Evolutionary conservation across 2,888 invertebrate species (phyloP).

Genomic region (Neelides folsomi): DNA sequence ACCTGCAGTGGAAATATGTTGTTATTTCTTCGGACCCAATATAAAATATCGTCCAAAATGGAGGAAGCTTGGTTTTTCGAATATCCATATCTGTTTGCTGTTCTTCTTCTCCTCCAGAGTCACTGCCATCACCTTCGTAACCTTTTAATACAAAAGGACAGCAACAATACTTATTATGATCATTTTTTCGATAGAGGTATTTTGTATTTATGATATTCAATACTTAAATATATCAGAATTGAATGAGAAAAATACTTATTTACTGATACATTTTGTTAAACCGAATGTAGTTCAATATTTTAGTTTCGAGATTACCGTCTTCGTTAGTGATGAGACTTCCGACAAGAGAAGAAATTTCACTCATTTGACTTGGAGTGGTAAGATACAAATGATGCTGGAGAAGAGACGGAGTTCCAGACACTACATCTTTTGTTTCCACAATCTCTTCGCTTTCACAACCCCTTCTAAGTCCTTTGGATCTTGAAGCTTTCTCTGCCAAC

Average conservation of each 20-base stretch:
- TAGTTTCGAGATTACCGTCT: no score
- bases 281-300: no score
- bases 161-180: neutral
- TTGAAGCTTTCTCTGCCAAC: constrained; percentile 4
- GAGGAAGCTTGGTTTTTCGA: constrained; percentile 46
- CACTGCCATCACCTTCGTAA: constrained; percentile 52
- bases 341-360: constrained; percentile 35
- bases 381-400: constrained; percentile 6
- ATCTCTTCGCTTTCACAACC: constrained; percentile 4
- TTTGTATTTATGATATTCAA: neutral
- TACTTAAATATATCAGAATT: no score
- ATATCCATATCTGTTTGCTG: constrained; percentile 45
- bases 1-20: constrained; percentile 56
- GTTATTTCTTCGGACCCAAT: constrained; percentile 47
- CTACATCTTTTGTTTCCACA: neutral
- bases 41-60: constrained; percentile 57
- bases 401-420: neutral
- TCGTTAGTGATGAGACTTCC: constrained; percentile 35
- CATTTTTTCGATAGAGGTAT: neutral
- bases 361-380: constrained; percentile 32
- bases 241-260: no score
- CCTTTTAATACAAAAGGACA: constrained; percentile 35
- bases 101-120: constrained; percentile 46
- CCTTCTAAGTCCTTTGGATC: neutral
- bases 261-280: no score